Conservation (phyloP, 2,888 invertebrate genomes). For the Diplolepis rosae region DNA sequence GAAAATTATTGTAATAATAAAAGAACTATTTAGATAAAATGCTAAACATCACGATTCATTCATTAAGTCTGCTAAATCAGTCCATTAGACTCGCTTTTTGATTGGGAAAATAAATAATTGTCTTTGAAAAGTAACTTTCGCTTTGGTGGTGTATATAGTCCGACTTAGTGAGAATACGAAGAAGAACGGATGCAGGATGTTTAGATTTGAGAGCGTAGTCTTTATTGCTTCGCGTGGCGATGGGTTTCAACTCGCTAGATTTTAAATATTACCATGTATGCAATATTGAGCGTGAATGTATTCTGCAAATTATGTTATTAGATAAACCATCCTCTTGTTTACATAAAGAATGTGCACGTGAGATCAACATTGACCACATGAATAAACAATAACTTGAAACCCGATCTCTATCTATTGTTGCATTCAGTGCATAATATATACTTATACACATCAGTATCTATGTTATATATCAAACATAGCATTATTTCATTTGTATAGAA, state of each 20-base stretch:
- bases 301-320: conserved; percentile 7
- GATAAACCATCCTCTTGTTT: background rate
- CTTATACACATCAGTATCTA: background rate
- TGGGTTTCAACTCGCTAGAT: background rate
- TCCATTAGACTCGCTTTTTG: conserved; percentile 19
- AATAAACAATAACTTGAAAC: conserved; percentile 20
- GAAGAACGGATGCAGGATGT: conserved; percentile 31
- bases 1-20: background rate
- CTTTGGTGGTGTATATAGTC: conserved; percentile 7
- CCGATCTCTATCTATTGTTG: background rate
- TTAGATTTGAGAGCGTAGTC: conserved; percentile 23
- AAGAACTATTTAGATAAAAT: background rate
- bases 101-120: conserved; percentile 23
- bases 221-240: conserved; percentile 19
- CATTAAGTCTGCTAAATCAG: conserved; percentile 11
- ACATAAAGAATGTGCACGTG: background rate
- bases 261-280: conserved; percentile 4
- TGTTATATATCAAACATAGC: background rate
- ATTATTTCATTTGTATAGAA: background rate
- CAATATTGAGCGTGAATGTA: conserved; percentile 5
- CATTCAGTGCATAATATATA: background rate
- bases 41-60: conserved; percentile 1
- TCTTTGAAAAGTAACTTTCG: conserved; percentile 21
- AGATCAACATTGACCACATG: conserved; percentile 13
- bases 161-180: conserved; percentile 14